These are phyloP conservation scores for Cremastobaeus sp. DNA, from an alignment of 2,888 invertebrate species.

Conservation along the genomic window DNA sequence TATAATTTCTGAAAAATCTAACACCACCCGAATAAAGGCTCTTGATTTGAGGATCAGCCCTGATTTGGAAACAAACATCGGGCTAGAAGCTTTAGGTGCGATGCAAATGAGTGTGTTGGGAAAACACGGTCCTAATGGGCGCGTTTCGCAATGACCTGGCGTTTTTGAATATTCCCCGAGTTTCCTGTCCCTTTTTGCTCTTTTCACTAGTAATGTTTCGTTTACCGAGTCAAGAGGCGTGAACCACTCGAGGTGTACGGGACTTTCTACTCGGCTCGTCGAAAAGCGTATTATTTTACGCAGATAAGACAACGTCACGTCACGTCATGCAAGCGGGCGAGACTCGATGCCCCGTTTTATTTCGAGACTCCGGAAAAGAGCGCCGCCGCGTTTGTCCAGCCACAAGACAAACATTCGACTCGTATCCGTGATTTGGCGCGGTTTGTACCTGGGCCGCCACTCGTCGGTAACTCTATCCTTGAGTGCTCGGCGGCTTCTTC, in stretches of 20 bases:
- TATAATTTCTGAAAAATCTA: no score
- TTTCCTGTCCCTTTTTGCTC: not conserved
- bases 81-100: not conserved
- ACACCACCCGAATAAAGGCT: no score
- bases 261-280: slow-evolving; percentile 31
- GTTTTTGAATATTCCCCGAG: slow-evolving; percentile 2
- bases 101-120: slow-evolving; percentile 9
- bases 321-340: slow-evolving; percentile 6
- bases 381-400: slow-evolving; percentile 73
- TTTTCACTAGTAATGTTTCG: slow-evolving; percentile 20
- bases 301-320: slow-evolving; percentile 34
- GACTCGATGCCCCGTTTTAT: slow-evolving; percentile 1
- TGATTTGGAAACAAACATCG: slow-evolving; percentile 5
- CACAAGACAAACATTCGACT: slow-evolving; percentile 71
- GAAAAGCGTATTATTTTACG: slow-evolving; percentile 22
- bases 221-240: slow-evolving; percentile 46
- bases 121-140: slow-evolving; percentile 30
- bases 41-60: no score
- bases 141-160: slow-evolving; percentile 46
- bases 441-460: slow-evolving; percentile 26
- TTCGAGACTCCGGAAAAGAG: slow-evolving; percentile 64
- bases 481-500: slow-evolving; percentile 53
- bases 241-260: slow-evolving; percentile 30
- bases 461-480: slow-evolving; percentile 40
- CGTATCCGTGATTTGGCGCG: slow-evolving; percentile 33